Conservation (phyloP, 2,888 invertebrate genomes). For the Gastrophysa polygoni region DNA sequence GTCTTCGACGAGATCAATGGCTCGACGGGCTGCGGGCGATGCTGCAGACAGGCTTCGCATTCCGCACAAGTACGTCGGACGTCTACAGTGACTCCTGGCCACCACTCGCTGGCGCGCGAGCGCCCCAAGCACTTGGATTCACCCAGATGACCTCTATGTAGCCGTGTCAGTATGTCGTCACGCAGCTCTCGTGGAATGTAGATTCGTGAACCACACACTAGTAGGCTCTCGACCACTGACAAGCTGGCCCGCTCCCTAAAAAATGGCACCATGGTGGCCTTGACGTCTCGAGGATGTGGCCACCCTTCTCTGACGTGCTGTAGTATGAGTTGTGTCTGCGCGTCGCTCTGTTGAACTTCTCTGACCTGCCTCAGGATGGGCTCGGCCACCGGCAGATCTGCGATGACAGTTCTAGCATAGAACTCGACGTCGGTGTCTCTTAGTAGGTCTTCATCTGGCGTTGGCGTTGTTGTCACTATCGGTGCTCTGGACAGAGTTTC, state of each 20-base stretch:
- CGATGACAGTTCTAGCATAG: background rate
- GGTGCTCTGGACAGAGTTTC: background rate
- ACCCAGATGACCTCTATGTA: background rate
- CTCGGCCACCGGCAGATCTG: background rate
- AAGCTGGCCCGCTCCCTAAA: too few relatives aligned
- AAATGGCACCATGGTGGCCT: too few relatives aligned
- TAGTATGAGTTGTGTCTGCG: too few relatives aligned
- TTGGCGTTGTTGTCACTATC: background rate
- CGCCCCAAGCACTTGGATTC: slow-evolving; percentile 26
- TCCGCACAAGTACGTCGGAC: slow-evolving; percentile 32
- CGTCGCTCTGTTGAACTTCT: too few relatives aligned
- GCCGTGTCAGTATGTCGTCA: background rate
- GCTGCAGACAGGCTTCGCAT: slow-evolving; percentile 28
- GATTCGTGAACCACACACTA: background rate
- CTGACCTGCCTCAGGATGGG: background rate
- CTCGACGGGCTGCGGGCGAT: too few relatives aligned
- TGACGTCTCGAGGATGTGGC: too few relatives aligned
- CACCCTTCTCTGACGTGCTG: too few relatives aligned
- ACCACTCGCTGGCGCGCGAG: slow-evolving; percentile 32
- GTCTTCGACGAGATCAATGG: slow-evolving; percentile 23
- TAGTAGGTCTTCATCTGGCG: background rate
- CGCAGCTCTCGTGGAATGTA: background rate
- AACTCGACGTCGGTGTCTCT: too few relatives aligned
- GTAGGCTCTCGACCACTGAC: background rate
- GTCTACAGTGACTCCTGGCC: slow-evolving; percentile 31